Evolutionary conservation across 2,888 invertebrate species (phyloP).

Genomic region (Polia nebulosa): DNA sequence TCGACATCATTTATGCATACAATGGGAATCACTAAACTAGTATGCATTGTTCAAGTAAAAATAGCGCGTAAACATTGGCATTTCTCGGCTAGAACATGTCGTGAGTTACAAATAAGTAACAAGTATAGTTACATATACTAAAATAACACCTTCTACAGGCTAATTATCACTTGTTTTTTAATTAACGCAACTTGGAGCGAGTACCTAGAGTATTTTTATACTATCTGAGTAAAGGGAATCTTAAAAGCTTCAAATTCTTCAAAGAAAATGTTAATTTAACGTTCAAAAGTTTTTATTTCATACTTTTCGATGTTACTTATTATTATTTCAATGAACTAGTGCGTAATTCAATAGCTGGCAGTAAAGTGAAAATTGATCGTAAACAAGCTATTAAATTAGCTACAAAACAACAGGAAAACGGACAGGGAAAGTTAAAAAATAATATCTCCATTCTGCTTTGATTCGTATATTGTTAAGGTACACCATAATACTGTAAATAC

Average conservation of each 20-base stretch:
- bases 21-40: conserved; percentile 35
- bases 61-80: conserved; percentile 24
- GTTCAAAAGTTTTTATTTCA: conserved; percentile 1
- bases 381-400: conserved; percentile 2
- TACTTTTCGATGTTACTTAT: not conserved
- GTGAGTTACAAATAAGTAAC: conserved; percentile 14
- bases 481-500: conserved; percentile 40
- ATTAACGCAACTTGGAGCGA: conserved; percentile 31
- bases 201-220: conserved; percentile 14
- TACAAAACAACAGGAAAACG: not conserved
- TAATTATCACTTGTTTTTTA: conserved; percentile 43
- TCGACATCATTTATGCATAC: conserved; percentile 37
- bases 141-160: conserved; percentile 8
- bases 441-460: conserved; percentile 6
- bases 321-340: not conserved
- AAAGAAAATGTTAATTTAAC: conserved; percentile 35
- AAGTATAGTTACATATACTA: conserved; percentile 3
- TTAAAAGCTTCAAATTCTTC: conserved; percentile 34
- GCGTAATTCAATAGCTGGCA: not conserved
- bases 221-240: conserved; percentile 31
- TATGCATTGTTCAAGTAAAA: conserved; percentile 37
- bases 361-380: not conserved
- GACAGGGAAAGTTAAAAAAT: conserved; percentile 24
- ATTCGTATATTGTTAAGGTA: conserved; percentile 41
- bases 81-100: conserved; percentile 8